A percentile compares a stretch with the other conserved stretches of the same genome.
These are phyloP conservation scores for Mechanitis mazaeus DNA, from an alignment of 2,888 invertebrate species.

Conservation along the genomic window DNA sequence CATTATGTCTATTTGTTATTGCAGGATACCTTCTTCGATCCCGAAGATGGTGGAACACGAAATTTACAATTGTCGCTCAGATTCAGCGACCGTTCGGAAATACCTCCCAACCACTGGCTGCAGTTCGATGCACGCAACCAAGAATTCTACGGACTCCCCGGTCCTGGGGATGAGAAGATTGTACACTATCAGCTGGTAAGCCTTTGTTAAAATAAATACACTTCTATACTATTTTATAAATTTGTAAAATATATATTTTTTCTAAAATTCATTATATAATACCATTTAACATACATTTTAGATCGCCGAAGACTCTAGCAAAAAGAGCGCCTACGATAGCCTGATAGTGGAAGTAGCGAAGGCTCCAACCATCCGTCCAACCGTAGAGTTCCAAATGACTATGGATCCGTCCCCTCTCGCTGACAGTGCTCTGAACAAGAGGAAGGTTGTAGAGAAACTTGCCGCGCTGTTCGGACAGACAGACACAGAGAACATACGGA, in stretches of 20 bases:
- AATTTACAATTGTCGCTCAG: conserved; percentile 84
- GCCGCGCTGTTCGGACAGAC: conserved; percentile 86
- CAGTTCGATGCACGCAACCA: conserved; percentile 92
- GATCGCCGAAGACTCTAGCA: conserved; percentile 85
- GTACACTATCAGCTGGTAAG: conserved; percentile 85
- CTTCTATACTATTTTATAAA: too few relatives aligned
- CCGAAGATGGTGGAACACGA: conserved; percentile 86
- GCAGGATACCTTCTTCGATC: conserved; percentile 92
- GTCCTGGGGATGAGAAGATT: conserved; percentile 82
- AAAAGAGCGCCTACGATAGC: conserved; percentile 86
- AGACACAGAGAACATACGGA: conserved; percentile 83
- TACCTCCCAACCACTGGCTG: conserved; percentile 86
- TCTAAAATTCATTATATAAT: too few relatives aligned
- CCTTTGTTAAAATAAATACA: too few relatives aligned
- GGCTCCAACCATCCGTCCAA: conserved; percentile 79
- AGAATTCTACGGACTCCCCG: conserved; percentile 91
- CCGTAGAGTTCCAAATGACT: conserved; percentile 88
- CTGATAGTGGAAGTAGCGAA: conserved; percentile 84
- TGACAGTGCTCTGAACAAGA: conserved; percentile 83
- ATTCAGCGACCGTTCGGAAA: conserved; percentile 81
- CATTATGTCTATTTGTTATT: not conserved
- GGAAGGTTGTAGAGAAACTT: conserved; percentile 88
- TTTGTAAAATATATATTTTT: too few relatives aligned
- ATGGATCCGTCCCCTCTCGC: conserved; percentile 83
- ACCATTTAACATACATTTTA: conserved; percentile 34